Evolutionary conservation across 2,797 vertebrate species (phyloP).

Genomic region (Trichosurus vulpecula): DNA sequence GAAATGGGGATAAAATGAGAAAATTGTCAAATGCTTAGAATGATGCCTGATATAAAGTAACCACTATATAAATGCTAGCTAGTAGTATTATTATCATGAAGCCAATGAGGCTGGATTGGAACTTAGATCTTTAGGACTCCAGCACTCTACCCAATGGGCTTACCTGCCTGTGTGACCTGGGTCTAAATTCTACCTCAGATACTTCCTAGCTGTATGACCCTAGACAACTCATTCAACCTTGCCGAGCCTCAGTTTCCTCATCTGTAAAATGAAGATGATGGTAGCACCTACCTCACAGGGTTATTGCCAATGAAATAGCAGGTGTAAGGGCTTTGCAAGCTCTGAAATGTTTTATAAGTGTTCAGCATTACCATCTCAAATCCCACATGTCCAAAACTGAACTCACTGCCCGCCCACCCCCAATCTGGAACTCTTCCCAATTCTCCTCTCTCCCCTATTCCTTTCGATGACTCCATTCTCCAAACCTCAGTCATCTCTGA

Average conservation of each 20-base stretch:
- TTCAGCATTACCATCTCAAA: background rate
- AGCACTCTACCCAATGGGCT: background rate
- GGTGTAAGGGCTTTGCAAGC: background rate
- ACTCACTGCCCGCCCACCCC: background rate
- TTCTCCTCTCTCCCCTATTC: fast-evolving
- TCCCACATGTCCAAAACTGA: background rate
- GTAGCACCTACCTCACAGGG: background rate
- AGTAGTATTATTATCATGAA: background rate
- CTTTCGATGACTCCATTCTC: background rate
- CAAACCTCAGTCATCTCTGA: background rate
- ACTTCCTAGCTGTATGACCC: background rate
- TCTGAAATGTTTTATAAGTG: background rate
- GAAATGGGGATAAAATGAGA: background rate
- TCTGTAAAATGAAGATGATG: background rate
- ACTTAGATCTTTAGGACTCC: background rate
- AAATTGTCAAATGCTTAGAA: background rate
- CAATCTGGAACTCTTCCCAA: background rate
- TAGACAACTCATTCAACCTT: background rate
- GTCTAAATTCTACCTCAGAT: background rate
- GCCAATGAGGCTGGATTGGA: background rate
- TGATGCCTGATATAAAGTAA: background rate
- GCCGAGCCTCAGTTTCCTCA: background rate
- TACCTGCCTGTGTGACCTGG: background rate
- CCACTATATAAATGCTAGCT: background rate
- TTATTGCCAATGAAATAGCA: background rate